Conservation (phyloP, 2,797 vertebrate species). For the Halcyon badia region DNA sequence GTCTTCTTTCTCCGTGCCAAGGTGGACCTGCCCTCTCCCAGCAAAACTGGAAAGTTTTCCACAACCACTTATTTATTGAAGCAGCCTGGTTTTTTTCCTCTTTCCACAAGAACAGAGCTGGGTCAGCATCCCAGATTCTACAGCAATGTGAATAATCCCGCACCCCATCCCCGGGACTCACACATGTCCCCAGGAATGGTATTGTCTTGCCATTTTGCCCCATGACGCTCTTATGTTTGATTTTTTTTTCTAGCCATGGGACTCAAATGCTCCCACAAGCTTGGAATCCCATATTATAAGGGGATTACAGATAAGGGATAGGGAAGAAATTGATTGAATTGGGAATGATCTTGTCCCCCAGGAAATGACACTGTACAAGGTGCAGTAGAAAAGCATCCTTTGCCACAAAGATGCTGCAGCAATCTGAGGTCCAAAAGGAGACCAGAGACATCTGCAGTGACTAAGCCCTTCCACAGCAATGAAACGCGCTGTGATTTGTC, state of each 20-base stretch:
- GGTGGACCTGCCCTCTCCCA: background rate
- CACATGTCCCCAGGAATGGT: rapidly evolving
- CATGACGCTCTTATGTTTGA: background rate
- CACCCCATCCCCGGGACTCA: background rate
- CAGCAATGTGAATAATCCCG: background rate
- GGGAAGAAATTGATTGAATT: background rate
- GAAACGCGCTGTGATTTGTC: background rate
- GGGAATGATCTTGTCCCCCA: background rate
- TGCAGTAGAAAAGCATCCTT: background rate
- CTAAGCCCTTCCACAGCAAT: background rate
- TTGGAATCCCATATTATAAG: background rate
- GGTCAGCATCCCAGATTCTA: background rate
- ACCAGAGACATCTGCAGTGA: background rate
- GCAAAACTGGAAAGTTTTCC: background rate
- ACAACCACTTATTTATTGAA: background rate
- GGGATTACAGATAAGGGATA: background rate
- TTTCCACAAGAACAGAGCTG: background rate
- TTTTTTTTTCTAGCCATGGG: background rate
- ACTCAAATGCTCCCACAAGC: background rate
- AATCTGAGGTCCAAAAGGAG: background rate
- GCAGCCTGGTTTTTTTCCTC: background rate
- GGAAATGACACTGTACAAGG: background rate
- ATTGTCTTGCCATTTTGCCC: background rate
- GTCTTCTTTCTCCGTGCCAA: background rate
- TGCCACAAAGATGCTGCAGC: background rate